A percentile compares a stretch with the other conserved stretches of the same genome.
phyloP scores from a whole-genome alignment of 2,797 vertebrate species.

The Chelmon rostratus region DNA sequence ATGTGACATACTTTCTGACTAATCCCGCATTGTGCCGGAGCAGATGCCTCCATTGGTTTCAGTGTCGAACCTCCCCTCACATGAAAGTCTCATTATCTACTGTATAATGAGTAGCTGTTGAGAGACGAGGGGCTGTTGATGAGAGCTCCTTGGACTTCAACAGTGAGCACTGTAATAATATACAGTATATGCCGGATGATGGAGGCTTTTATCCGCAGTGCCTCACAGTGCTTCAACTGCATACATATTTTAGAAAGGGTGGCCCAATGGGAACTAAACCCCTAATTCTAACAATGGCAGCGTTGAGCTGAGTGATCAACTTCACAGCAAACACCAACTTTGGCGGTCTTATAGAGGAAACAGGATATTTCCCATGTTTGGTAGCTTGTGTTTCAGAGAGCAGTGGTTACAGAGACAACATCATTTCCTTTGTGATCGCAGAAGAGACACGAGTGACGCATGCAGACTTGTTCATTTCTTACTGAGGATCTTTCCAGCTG shows the following conservation, averaged over 20 bases:
- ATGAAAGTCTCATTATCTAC: constrained; percentile 63
- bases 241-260: constrained; percentile 58
- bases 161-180: constrained; percentile 62
- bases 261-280: constrained; percentile 40
- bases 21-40: constrained; percentile 7
- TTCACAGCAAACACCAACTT: constrained; percentile 32
- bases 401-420: constrained; percentile 14
- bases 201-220: constrained; percentile 66
- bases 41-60: constrained; percentile 43
- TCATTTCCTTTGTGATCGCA: constrained; percentile 22
- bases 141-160: constrained; percentile 59
- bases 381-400: constrained; percentile 19
- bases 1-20: constrained; percentile 13
- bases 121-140: constrained; percentile 64
- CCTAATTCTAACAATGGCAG: constrained; percentile 32
- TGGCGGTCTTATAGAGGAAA: background rate
- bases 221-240: constrained; percentile 39
- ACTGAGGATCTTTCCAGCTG: constrained; percentile 48
- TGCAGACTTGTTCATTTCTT: constrained; percentile 4
- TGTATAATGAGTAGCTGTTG: constrained; percentile 70
- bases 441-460: constrained; percentile 30
- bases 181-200: constrained; percentile 47
- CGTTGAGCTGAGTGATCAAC: background rate
- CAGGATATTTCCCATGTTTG: constrained; percentile 29
- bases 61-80: constrained; percentile 45